Base-by-base conservation (phyloP, 1,140 invertebrate genomes). In the Drosophila cardini region DNA sequence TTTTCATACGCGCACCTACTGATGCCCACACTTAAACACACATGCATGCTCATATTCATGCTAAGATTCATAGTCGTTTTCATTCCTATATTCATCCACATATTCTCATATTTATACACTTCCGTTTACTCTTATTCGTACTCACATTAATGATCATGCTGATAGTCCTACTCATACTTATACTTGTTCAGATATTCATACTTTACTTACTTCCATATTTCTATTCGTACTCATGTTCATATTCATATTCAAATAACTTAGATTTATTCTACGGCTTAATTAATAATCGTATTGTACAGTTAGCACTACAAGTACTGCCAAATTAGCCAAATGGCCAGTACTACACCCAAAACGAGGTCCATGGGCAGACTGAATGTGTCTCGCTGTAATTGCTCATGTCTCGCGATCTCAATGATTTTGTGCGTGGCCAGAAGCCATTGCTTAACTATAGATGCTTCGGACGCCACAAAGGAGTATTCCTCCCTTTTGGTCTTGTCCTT, bases 371-470 rank as follows among this genome's bases (percentile, higher is more conserved):
- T 77, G 18, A 91, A 90, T 43, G 89, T 91, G 16, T 90, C 63
- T 6, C 80, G 46, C 7, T 76, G 68, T 2, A 76, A 42, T 15
- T 83, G 71, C 53, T 90, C 79, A 9, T 87, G 58, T 36, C 87
- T 70, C 6, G 84, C 78, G 2, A 82, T 67, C 73, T 91, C 90
- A 16, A 90, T 83, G 48, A 91, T 90, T 63, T 78, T 83, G 15
- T 89, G 90, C 2, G 84, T 90, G 56, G 81, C 80, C 10, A 69
- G 87, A 3, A 91, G 53, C 90, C 90, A 91, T 11, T 91, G 87
- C 21, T 89, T 91, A 4, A 91, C 77, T 46, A 89, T 74, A 4
- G 79, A 71, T 5, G 87, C 79, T 55, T 91, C 90, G 0, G 75
- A 11, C 0, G 90, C 84, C 10, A 89, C 68, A 21, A 91, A 90